phyloP scores from a whole-genome alignment of 2,113 vertebrate genomes.

The Peucedramus taeniatus region DNA sequence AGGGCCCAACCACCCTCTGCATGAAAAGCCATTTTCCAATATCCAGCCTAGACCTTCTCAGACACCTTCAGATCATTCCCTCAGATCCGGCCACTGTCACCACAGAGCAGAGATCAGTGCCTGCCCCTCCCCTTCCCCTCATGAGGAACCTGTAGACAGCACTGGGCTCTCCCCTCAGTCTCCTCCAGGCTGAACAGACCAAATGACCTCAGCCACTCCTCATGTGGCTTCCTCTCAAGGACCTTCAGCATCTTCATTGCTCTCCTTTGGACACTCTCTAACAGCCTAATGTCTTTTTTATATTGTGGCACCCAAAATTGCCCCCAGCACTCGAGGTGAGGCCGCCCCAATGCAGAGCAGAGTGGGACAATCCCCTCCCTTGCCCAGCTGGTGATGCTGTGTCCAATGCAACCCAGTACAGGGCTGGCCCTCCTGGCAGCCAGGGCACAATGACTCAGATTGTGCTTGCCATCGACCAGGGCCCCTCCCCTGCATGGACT shows the following conservation, averaged over 20 bases:
- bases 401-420: background rate
- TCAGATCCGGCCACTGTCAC: background rate
- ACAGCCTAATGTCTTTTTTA: background rate
- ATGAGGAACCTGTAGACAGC: background rate
- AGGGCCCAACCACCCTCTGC: background rate
- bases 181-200: background rate
- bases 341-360: fast-evolving
- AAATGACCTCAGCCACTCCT: background rate
- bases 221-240: fast-evolving
- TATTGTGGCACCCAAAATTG: background rate
- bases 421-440: background rate
- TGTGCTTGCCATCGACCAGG: fast-evolving
- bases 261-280: background rate
- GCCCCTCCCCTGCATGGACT: background rate
- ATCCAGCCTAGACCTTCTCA: background rate
- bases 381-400: fast-evolving
- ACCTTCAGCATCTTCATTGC: fast-evolving
- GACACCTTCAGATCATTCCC: background rate
- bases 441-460: background rate
- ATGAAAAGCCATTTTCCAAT: background rate
- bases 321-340: fast-evolving
- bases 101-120: too few species aligned
- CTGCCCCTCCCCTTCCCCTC: background rate
- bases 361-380: background rate
- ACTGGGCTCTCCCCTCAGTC: background rate